Evolutionary conservation across 2,113 vertebrate genomes (phyloP).

Genomic region (Strix uralensis): DNA sequence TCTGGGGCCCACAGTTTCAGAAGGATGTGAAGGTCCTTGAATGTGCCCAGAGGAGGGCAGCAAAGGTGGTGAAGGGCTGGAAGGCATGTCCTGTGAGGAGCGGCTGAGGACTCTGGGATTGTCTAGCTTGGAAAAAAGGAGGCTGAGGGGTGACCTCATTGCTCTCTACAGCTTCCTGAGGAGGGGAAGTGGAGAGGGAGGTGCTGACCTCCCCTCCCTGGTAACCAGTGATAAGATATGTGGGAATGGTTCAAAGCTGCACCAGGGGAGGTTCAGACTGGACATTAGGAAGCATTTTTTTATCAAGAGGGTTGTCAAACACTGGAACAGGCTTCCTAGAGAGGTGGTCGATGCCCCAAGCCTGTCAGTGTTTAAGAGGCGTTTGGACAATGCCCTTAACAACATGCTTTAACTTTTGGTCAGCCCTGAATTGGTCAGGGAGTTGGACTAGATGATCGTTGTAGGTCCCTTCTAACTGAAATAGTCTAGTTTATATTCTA

Average conservation of each 20-base stretch:
- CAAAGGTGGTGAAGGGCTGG: neutral
- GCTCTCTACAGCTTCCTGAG: too few species aligned
- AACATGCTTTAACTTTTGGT: neutral
- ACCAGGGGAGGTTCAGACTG: neutral
- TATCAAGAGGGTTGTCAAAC: neutral
- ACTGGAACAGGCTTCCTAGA: neutral
- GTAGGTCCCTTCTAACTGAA: neutral
- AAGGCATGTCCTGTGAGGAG: neutral
- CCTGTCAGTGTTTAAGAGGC: neutral
- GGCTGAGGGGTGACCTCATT: neutral
- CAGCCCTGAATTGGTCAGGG: neutral
- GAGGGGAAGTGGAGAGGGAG: too few species aligned
- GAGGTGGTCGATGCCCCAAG: neutral
- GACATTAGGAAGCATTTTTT: neutral
- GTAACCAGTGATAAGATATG: accelerated
- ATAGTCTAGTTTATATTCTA: neutral
- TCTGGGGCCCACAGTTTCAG: neutral
- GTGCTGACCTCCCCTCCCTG: neutral
- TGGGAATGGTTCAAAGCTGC: neutral
- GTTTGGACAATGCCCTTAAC: neutral
- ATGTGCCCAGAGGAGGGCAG: neutral
- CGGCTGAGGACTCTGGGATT: neutral
- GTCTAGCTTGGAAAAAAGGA: neutral
- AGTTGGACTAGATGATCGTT: neutral
- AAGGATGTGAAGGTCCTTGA: neutral